Conservation (phyloP, 2,797 vertebrate genomes). For the Hydrophis major region DNA sequence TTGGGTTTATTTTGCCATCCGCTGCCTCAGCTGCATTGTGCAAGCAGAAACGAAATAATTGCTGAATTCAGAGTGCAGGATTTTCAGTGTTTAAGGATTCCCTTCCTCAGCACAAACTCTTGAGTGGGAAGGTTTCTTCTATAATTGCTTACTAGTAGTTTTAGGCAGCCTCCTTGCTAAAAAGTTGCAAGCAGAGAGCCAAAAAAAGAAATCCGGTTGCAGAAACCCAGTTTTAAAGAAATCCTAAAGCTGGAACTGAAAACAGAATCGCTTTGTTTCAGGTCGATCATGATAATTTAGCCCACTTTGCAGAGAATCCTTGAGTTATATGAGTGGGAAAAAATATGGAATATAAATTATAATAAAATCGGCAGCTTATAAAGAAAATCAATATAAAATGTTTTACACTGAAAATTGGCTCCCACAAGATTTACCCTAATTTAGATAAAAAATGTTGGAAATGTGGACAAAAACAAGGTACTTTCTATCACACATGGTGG, state of each 20-base stretch:
- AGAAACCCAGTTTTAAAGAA: background rate
- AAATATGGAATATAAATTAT: too few relatives aligned
- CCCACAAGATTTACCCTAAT: too few relatives aligned
- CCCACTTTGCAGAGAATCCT: background rate
- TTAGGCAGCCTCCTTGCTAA: background rate
- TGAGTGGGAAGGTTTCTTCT: background rate
- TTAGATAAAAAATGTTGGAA: too few relatives aligned
- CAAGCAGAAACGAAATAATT: background rate
- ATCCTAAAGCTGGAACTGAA: background rate
- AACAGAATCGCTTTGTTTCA: background rate
- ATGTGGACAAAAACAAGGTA: too few relatives aligned
- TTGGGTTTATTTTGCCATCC: background rate
- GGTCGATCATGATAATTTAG: background rate
- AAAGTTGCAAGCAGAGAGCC: background rate
- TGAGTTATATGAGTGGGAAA: too few relatives aligned
- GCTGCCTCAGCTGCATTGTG: background rate
- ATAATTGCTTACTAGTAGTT: background rate
- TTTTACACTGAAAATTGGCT: too few relatives aligned
- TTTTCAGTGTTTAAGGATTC: background rate
- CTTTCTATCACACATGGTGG: too few relatives aligned
- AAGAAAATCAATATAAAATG: too few relatives aligned
- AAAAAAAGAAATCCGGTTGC: background rate
- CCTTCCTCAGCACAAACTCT: background rate
- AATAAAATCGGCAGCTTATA: too few relatives aligned
- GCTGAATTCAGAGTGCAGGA: background rate